Base-by-base conservation (phyloP, 2,888 invertebrate genomes). In the Darwinula stevensoni region DNA sequence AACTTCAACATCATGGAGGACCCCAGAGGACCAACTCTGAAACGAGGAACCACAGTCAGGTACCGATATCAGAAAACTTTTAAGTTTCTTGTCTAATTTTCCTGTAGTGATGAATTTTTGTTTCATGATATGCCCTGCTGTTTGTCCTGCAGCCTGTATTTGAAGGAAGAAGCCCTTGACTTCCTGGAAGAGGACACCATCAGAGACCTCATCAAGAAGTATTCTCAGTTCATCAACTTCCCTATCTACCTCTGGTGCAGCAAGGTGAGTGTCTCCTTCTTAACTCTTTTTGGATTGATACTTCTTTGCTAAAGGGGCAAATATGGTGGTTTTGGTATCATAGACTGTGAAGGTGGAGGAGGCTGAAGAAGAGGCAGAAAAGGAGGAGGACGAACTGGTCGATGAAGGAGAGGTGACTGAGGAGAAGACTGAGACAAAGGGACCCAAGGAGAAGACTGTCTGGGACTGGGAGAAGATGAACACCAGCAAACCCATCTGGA, bases 181-280 rank as follows among this genome's bases (percentile, higher is more conserved):
- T 97, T 76, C 61, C 56, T 94, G 45, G 88, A 97, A 53, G 65
- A 74, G 39, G 73, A 78, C 46, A 84, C 84, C 2, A 63, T 97
- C 41, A 71, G 71, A 44, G 68, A 69, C 43, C 61, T 97, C 36
- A 74, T 99, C 38, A 75, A 74, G 56, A 97, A 94, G 54, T 99
- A 97, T 57, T 88, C 88, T 4, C 94, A 99, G 58, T 97, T 99
- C 57, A 99, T 99, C 51, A 97, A 91, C 56, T 99, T 97, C 65
- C 80, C 84, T 37, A 97, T 99, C 50, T 73, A 73, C 54, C 55
- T 97, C 51, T 97, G 91, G 91, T 65, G 72, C 29, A 65, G 64
- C 45, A 65, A 63, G 47, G 58, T 58, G 41, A 32, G 17, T n/a
- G n/a, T n/a, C n/a, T n/a, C n/a, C n/a, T n/a, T n/a, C n/a, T n/a